Base-by-base conservation (phyloP, 2,113 vertebrate species). In the Ranitomeya variabilis region DNA sequence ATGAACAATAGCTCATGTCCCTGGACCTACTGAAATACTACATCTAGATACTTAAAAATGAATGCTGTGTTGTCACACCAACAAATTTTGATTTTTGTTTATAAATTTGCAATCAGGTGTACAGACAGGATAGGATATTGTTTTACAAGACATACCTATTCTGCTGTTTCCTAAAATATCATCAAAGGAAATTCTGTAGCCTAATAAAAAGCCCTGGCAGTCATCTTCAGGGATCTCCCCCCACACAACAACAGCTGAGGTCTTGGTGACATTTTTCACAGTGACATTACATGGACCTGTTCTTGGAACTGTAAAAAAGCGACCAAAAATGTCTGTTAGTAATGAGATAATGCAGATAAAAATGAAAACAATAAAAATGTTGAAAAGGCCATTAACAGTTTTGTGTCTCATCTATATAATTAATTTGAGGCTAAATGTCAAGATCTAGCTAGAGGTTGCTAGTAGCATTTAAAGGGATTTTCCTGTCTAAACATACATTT, bases 241-340 rank as follows among this genome's bases (percentile, higher is more conserved):
- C 97, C 97, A 98, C 83, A 91, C 91, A 83, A 97, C 92, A 81
- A 91, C n/a, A 81, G 91, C 91, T 11, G 96, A 96, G 45, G 88
- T 90, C 54, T 91, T 91, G 6, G 91, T 95, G 84, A 94, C 78
- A 13, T 92, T 94, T 83, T 64, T 51, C 85, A 91, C 11, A 73
- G 87, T 95, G 89, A 97, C 90, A 87, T 95, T 95, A 23, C 31
- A 0, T 0, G 97, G 96, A 86, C 94, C 94, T 9, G 90, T 78
- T 31, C 93, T 87, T 1, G 97, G 97, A 90, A 93, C 96, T 97
- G 87, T 51, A 88, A 90, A 79, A 0, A 67, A 76, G 16, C 57
- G 14, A 37, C 14, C 23, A 45, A 7, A 14, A 80, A 77, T 77
- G 16, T 19, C 52, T 21, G 52, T 21, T 21, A 45, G 18, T 76